Evolutionary conservation across 2,113 vertebrate species (phyloP).

Genomic region (Calyptomena viridis): DNA sequence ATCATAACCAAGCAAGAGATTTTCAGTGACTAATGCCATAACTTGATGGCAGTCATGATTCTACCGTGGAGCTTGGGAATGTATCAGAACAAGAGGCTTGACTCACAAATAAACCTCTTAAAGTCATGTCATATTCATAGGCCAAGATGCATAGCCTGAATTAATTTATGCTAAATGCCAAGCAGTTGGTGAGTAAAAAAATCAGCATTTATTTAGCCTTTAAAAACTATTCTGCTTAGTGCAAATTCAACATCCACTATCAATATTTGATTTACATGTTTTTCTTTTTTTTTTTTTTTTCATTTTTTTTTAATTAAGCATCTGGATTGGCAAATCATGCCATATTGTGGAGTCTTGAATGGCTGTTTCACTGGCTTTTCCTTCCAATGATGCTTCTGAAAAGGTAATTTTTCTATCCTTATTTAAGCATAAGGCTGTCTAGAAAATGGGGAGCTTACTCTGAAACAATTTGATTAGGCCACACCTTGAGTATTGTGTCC

Average conservation of each 20-base stretch:
- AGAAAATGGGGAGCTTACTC: not conserved
- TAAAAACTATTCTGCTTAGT: not conserved
- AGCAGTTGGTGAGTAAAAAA: not conserved
- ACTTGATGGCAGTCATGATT: not conserved
- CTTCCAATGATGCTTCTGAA: not conserved
- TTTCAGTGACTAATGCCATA: not conserved
- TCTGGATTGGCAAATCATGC: not conserved
- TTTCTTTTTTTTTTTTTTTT: not conserved
- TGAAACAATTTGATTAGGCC: not conserved
- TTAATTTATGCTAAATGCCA: not conserved
- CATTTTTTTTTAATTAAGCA: not conserved
- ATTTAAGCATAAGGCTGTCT: not conserved
- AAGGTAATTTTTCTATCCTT: not conserved
- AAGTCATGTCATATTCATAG: not conserved
- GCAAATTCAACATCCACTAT: not conserved
- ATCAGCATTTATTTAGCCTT: not conserved
- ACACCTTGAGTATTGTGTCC: too few relatives aligned
- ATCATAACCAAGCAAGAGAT: not conserved
- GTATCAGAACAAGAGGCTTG: not conserved
- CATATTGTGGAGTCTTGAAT: not conserved
- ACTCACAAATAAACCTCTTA: conserved; percentile 1
- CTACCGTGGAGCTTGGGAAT: not conserved
- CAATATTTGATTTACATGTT: not conserved
- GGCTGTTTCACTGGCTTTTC: not conserved
- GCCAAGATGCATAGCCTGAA: not conserved